Percentiles rank a stretch among this genome's conserved stretches.
Evolutionary conservation across 2,888 invertebrate genomes (phyloP).

Genomic region (Clistopyga incitator): DNA sequence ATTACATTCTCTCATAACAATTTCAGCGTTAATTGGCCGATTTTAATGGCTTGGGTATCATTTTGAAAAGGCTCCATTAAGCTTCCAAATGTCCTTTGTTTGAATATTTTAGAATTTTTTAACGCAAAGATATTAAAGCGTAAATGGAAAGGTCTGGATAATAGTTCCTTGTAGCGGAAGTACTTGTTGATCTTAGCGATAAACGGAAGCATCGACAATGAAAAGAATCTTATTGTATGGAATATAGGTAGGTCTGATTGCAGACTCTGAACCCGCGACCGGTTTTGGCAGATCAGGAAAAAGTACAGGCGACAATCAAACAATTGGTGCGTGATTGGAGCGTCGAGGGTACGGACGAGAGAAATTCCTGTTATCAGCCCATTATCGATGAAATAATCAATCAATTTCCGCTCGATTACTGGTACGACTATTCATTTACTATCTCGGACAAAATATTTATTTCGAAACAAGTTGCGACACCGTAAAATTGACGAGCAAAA

Average conservation of each 20-base stretch:
- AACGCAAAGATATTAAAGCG: neutral
- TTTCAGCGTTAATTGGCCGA: neutral
- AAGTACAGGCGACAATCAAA: conserved; percentile 97
- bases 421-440: conserved; percentile 77
- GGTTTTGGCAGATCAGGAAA: conserved; percentile 86
- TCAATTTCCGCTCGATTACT: conserved; percentile 89
- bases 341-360: conserved; percentile 91
- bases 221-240: conserved; percentile 75
- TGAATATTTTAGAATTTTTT: neutral
- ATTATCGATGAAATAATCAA: conserved; percentile 93
- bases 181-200: conserved; percentile 14
- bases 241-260: conserved; percentile 79
- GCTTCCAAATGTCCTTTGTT: neutral
- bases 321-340: conserved; percentile 99
- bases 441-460: neutral
- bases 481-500: conserved; percentile 37
- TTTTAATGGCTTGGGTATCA: neutral
- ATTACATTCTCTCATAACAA: neutral
- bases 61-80: neutral
- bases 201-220: conserved; percentile 74
- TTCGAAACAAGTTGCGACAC: neutral
- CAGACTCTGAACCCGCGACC: conserved; percentile 80
- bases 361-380: conserved; percentile 94
- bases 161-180: neutral
- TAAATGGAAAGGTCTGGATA: neutral